These are phyloP conservation scores for Myotis findleyi DNA, from an alignment of 2,797 vertebrate species.

Conservation along the genomic window DNA sequence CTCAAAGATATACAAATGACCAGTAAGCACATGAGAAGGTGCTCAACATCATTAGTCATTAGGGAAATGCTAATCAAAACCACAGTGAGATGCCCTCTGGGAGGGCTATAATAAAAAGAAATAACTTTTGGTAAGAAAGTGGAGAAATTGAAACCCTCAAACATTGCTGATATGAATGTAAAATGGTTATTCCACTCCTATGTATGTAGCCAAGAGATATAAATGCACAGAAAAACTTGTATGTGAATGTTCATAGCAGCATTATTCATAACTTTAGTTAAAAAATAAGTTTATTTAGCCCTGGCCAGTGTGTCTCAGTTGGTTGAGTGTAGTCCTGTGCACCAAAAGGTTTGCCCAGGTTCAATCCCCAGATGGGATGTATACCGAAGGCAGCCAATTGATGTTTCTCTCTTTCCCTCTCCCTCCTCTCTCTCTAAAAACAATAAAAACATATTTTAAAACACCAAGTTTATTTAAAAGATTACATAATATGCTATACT, in stretches of 20 bases:
- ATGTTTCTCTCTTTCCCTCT: background rate
- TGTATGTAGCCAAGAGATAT: background rate
- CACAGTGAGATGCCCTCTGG: background rate
- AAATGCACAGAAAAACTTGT: background rate
- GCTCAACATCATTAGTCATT: background rate
- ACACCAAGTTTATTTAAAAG: slow-evolving; percentile 4
- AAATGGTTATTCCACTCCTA: background rate
- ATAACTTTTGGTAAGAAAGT: background rate
- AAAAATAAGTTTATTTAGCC: background rate
- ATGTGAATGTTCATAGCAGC: background rate
- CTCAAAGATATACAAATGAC: background rate
- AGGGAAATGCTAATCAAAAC: background rate
- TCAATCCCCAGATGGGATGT: background rate
- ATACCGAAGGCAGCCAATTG: background rate
- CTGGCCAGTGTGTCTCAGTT: background rate
- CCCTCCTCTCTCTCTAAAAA: background rate
- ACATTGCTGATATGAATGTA: background rate
- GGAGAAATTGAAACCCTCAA: background rate
- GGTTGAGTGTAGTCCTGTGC: background rate
- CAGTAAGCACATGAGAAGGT: background rate
- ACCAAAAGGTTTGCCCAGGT: background rate
- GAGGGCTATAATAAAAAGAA: background rate
- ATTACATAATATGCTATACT: background rate
- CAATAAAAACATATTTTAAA: background rate
- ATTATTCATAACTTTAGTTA: background rate